Evolutionary conservation across 2,113 vertebrate species (phyloP), one percentile per base, ranked within the genome.

Genomic region (Psilopsiagon aurifrons): DNA sequence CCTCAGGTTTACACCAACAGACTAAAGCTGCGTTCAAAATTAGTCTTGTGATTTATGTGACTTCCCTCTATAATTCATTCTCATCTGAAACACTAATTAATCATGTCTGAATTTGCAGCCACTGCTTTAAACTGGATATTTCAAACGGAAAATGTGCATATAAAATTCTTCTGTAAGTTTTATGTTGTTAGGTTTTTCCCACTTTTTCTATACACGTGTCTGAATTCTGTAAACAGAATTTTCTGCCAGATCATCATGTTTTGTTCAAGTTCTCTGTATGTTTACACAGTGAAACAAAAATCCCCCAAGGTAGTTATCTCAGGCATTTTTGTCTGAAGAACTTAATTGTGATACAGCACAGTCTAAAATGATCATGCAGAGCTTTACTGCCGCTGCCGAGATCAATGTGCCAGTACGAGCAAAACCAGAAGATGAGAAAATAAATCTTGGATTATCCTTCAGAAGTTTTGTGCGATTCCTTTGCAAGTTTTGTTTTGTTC

Each of bases 131-230:
- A 49, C 11, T 59, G 41, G 8, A 16, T 79, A 39, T 81, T 73
- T 66, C 52, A 86, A 92, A 73, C 23, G 69, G 33, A 57, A 92
- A 57, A 86, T 57, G 25, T 55, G 43, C 5, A 5, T 75, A 6
- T 3, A 57, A 62, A 86, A 69, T 57, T 69, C 5, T 27, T 68
- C 15, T 43, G 0, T 17, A 49, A 33, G 17, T 71, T 63, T 69
- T 64, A 17, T 4, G 7, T 28, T 28, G n/a, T 7, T 23, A 39
- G 19, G 18, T 5, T n/a, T 62, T 77, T 83, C 37, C 39, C 27
- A 7, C 0, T 0, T 51, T 68, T 83, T 49, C 27, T 43, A 5
- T 73, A 10, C 9, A 29, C 1, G 0, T 13, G 2, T 66, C 18
- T 79, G 33, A 80, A 44, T 47, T 78, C 2, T 52, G 8, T 59